phyloP scores from a whole-genome alignment of 2,888 invertebrate species.

The Monopis laevigella region DNA sequence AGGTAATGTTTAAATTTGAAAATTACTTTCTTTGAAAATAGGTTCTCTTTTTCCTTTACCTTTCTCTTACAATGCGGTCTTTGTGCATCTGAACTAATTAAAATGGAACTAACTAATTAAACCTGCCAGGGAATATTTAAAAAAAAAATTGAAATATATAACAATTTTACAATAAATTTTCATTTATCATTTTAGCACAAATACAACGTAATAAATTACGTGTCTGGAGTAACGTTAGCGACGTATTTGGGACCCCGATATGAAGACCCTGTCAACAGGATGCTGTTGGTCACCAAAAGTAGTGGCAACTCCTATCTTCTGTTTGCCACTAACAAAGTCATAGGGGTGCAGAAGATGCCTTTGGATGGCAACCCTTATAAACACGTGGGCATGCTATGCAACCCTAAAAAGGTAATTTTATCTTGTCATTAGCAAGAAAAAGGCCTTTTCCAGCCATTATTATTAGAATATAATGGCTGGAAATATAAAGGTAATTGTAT shows the following conservation, averaged over 20 bases:
- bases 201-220: slow-evolving; percentile 72
- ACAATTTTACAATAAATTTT: too few species aligned
- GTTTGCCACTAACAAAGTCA: slow-evolving; percentile 70
- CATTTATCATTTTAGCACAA: slow-evolving; percentile 73
- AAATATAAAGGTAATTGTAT: neutral
- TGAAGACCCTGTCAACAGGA: slow-evolving; percentile 64
- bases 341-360: slow-evolving; percentile 76
- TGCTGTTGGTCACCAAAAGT: slow-evolving; percentile 43
- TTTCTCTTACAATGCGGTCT: too few species aligned
- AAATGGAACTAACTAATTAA: too few species aligned
- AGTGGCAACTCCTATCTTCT: slow-evolving; percentile 56
- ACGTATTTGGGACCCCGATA: slow-evolving; percentile 75
- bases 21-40: too few species aligned
- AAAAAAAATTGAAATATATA: neutral
- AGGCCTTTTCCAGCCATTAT: neutral
- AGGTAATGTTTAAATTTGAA: too few species aligned
- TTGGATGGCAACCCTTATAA: slow-evolving; percentile 80
- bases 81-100: too few species aligned
- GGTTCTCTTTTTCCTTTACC: too few species aligned
- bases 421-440: slow-evolving; percentile 17
- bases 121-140: too few species aligned
- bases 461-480: neutral
- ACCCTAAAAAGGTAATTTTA: slow-evolving; percentile 68
- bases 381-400: slow-evolving; percentile 69
- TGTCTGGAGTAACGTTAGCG: slow-evolving; percentile 71